phyloP scores from a whole-genome alignment of 2,888 invertebrate species.

The Eretmocerus hayati region DNA sequence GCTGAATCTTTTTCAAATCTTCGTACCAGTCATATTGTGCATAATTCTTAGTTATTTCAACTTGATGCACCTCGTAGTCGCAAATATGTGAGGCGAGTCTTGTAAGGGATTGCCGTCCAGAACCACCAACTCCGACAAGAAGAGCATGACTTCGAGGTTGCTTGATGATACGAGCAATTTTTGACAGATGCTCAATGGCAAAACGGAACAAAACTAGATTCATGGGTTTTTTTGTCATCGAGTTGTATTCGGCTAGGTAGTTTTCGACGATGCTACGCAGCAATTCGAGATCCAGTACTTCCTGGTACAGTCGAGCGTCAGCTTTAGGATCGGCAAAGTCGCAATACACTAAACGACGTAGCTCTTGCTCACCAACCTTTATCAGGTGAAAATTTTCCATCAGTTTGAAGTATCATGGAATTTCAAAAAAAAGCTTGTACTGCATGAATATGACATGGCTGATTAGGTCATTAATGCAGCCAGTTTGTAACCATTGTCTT shows the following conservation, averaged over 20 bases:
- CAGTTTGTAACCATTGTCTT: neutral
- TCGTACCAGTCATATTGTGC: slow-evolving; percentile 83
- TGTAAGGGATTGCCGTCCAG: slow-evolving; percentile 86
- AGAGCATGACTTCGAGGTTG: slow-evolving; percentile 88
- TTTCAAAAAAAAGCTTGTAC: too few relatives aligned
- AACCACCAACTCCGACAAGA: slow-evolving; percentile 87
- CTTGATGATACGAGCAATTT: slow-evolving; percentile 82
- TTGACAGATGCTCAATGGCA: slow-evolving; percentile 88
- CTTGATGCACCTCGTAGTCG: slow-evolving; percentile 82
- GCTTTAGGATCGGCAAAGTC: slow-evolving; percentile 93
- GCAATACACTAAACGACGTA: slow-evolving; percentile 84
- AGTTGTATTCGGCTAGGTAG: slow-evolving; percentile 84
- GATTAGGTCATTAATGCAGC: too few relatives aligned
- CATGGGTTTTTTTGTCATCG: slow-evolving; percentile 96
- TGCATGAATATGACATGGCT: too few relatives aligned
- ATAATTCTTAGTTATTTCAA: slow-evolving; percentile 85
- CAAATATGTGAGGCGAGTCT: slow-evolving; percentile 87
- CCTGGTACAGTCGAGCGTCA: slow-evolving; percentile 80
- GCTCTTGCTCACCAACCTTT: slow-evolving; percentile 70
- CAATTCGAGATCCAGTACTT: slow-evolving; percentile 76
- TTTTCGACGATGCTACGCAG: slow-evolving; percentile 78
- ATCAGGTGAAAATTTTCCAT: too few relatives aligned
- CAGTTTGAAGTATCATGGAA: too few relatives aligned
- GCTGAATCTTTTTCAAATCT: slow-evolving; percentile 75
- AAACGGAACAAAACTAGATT: slow-evolving; percentile 88